phyloP scores from a whole-genome alignment of 2,797 vertebrate genomes.

The Austrolebias charrua region DNA sequence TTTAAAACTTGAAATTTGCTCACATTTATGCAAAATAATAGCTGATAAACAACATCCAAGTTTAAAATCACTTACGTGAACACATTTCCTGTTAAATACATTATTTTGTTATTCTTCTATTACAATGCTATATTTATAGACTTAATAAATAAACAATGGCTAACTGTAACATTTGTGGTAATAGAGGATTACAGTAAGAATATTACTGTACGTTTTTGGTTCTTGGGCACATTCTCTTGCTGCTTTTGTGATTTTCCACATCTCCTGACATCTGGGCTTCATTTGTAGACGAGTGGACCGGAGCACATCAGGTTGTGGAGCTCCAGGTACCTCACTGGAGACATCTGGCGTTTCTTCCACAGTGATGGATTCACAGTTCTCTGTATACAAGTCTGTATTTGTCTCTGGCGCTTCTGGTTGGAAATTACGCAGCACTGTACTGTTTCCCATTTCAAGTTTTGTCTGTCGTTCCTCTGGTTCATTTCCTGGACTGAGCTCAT shows the following conservation, averaged over 20 bases:
- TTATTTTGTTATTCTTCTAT: background rate
- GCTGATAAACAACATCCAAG: too few species aligned
- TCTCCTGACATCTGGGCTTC: slow-evolving; percentile 30
- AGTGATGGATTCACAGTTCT: slow-evolving; percentile 7
- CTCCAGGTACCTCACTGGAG: slow-evolving; percentile 19
- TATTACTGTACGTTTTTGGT: slow-evolving; percentile 45
- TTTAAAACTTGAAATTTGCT: too few species aligned
- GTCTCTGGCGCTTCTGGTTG: background rate
- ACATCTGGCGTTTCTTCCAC: slow-evolving; percentile 6
- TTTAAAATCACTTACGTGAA: too few species aligned
- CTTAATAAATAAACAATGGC: background rate
- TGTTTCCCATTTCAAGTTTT: slow-evolving; percentile 14
- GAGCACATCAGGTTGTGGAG: slow-evolving; percentile 15
- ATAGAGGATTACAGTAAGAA: background rate
- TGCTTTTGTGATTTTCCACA: slow-evolving; percentile 8
- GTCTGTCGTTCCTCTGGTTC: slow-evolving; percentile 7
- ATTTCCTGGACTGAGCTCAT: slow-evolving; percentile 18
- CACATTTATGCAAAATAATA: too few species aligned
- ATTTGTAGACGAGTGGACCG: slow-evolving; percentile 45
- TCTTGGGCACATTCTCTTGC: slow-evolving; percentile 16
- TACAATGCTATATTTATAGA: background rate
- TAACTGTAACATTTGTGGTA: background rate
- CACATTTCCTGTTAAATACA: too few species aligned
- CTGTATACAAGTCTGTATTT: background rate
- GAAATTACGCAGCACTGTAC: background rate